Evolutionary conservation across 2,797 vertebrate species (phyloP).

Genomic region (Bucorvus abyssinicus): DNA sequence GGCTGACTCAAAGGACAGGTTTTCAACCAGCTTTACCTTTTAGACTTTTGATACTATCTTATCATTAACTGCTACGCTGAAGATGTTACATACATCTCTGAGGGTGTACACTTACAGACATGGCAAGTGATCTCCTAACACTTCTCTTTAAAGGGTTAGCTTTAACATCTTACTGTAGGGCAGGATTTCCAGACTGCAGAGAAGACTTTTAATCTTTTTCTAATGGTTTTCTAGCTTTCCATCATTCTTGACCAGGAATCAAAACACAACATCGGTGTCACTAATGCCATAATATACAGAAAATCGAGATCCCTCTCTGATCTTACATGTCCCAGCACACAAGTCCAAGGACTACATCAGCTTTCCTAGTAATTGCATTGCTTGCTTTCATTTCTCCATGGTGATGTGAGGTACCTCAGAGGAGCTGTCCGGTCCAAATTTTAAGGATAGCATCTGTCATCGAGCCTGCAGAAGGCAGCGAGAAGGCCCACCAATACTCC

Average conservation of each 20-base stretch:
- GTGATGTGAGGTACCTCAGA: neutral
- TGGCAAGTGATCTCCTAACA: neutral
- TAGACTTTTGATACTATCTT: neutral
- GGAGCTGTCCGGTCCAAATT: neutral
- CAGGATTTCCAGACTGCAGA: neutral
- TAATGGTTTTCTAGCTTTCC: neutral
- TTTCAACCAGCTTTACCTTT: neutral
- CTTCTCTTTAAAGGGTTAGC: neutral
- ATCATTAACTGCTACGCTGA: neutral
- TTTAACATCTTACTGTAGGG: neutral
- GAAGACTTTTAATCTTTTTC: neutral
- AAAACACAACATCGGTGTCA: neutral
- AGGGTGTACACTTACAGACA: neutral
- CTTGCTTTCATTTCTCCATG: neutral
- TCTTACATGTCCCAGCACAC: neutral
- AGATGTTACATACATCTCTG: neutral
- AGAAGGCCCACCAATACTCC: neutral
- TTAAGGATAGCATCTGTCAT: neutral
- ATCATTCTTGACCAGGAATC: neutral
- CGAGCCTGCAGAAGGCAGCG: fast-evolving
- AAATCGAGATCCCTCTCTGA: neutral
- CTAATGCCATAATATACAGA: neutral
- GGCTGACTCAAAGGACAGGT: neutral
- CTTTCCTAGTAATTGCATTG: neutral
- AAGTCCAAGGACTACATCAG: neutral